Percentiles rank a stretch among this genome's conserved stretches.
Conservation (phyloP, 1,140 invertebrate genomes). For the Eupristina koningsbergeri region DNA sequence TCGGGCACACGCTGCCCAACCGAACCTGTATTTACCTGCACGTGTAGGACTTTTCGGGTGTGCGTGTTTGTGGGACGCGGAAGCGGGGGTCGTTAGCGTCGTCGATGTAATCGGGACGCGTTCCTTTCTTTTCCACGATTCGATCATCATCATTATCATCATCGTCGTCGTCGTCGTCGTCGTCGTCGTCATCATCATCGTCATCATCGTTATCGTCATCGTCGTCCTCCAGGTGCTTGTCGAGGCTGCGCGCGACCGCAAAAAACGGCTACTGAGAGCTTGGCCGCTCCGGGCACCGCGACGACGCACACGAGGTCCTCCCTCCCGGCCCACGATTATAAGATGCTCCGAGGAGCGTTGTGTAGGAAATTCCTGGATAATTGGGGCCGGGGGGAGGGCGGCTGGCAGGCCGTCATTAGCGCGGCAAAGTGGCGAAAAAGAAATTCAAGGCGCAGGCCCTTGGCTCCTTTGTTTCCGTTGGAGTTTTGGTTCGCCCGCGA, state of each 20-base stretch:
- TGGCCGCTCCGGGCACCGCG: too few relatives aligned
- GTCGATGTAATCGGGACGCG: neutral
- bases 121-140: neutral
- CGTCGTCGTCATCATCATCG: too few relatives aligned
- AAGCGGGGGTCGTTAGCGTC: neutral
- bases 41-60: neutral
- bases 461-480: constrained; percentile 25
- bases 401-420: constrained; percentile 39
- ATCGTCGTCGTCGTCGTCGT: too few relatives aligned
- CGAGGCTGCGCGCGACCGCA: neutral
- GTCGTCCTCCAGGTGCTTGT: too few relatives aligned
- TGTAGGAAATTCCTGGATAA: constrained; percentile 34
- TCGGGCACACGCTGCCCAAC: neutral
- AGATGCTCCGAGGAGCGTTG: neutral
- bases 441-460: constrained; percentile 19
- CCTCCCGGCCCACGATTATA: neutral
- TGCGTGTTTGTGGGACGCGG: too few relatives aligned
- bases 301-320: neutral
- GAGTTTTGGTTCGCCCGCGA: constrained; percentile 13
- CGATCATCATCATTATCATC: too few relatives aligned
- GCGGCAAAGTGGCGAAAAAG: constrained; percentile 35
- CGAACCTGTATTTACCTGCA: neutral
- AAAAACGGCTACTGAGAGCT: neutral
- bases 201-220: too few relatives aligned
- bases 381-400: constrained; percentile 21